These are phyloP conservation scores for Salvelinus namaycush DNA, from an alignment of 2,113 vertebrate species.

Conservation along the genomic window DNA sequence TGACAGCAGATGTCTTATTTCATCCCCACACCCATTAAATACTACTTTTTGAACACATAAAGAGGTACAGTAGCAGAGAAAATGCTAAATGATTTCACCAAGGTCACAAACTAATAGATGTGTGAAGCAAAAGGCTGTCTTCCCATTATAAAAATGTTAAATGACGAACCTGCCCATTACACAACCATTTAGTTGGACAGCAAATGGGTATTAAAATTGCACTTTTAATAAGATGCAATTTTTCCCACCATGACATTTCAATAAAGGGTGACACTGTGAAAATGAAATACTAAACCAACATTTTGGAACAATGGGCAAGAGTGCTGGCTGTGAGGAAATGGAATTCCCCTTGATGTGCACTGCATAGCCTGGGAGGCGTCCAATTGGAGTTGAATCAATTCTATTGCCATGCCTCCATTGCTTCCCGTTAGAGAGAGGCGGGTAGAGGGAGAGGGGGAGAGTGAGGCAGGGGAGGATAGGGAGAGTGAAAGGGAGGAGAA, in stretches of 20 bases:
- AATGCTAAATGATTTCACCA: too few relatives aligned
- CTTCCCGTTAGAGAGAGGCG: neutral
- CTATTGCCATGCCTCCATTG: too few relatives aligned
- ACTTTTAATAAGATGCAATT: neutral
- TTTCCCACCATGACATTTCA: constrained; percentile 7
- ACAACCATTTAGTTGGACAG: neutral
- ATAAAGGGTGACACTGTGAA: constrained; percentile 18
- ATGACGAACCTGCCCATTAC: neutral
- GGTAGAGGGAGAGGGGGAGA: neutral
- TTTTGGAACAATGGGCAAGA: neutral
- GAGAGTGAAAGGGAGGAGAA: too few relatives aligned
- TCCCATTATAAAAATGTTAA: too few relatives aligned
- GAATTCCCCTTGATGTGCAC: neutral
- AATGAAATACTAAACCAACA: neutral
- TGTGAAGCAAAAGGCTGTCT: too few relatives aligned
- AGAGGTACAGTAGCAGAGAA: too few relatives aligned
- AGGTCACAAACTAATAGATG: too few relatives aligned
- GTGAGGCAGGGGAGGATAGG: too few relatives aligned
- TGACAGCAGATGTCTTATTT: too few relatives aligned
- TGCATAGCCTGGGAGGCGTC: neutral
- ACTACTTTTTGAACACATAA: too few relatives aligned
- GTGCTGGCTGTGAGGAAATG: neutral
- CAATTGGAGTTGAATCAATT: too few relatives aligned
- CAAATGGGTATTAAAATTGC: neutral
- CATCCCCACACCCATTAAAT: too few relatives aligned